Evolutionary conservation across 2,797 vertebrate genomes (phyloP), one percentile per base, ranked within the genome.

Genomic region (Liparis tanakae): DNA sequence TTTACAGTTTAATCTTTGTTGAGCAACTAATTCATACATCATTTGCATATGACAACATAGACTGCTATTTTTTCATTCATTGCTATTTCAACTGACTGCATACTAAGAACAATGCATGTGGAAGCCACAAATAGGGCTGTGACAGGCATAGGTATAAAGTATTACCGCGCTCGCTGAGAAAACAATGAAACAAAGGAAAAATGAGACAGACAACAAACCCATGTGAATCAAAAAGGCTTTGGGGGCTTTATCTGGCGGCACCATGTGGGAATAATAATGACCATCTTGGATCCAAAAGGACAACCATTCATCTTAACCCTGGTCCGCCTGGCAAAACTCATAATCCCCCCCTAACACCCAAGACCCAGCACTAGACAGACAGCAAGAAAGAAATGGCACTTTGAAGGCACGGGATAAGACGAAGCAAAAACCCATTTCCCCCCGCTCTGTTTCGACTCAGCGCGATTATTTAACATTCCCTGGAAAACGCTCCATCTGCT

Each of bases 251-350:
- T 96, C 95, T 95, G 81, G 84, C 75, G 85, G 91, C 92, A 87
- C 93, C 93, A 94, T 93, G 95, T 94, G 94, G 93, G 90, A 95
- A 93, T 85, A 88, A 87, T 94, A 94, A 95, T 93, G 92, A 96
- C 88, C 92, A 90, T 90, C 91, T 91, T 92, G 92, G 93, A 93
- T 91, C 93, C 92, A 95, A 95, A 94, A 92, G 94, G 90, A 94
- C 91, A 92, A 86, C 92, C 90, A 95, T 96, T 95, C 92, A 96
- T 96, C 92, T 94, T 90, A 92, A 93, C 89, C 94, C 87, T 87
- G 84, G 91, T 89, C 90, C 83, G 83, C 89, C 88, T 92, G 78
- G 91, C 83, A 90, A 89, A 91, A 91, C 92, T 94, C 94, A 94
- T 95, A 95, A 96, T 96, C 94, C 95, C 39, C 39, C 86, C 81